A percentile compares a stretch with the other conserved stretches of the same genome.
Conservation (phyloP, 2,888 invertebrate genomes). For the Torymus tubicola region DNA sequence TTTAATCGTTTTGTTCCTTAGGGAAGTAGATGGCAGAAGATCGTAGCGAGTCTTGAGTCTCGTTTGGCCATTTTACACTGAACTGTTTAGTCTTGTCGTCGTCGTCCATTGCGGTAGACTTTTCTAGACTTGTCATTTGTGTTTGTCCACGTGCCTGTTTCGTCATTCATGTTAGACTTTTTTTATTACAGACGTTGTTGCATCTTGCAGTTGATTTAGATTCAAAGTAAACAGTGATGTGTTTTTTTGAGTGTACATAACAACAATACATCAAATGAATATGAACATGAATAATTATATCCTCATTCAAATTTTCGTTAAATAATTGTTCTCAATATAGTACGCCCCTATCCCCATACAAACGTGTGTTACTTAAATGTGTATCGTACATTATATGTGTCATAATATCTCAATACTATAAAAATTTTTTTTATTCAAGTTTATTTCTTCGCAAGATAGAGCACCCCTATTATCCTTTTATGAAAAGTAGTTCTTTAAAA, state of each 20-base stretch:
- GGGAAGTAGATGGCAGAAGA: constrained; percentile 51
- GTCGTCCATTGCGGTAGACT: constrained; percentile 70
- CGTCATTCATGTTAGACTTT: constrained; percentile 19
- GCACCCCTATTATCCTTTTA: constrained; percentile 17
- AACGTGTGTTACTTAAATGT: not conserved
- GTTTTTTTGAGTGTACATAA: constrained; percentile 8
- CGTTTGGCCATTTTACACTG: constrained; percentile 61
- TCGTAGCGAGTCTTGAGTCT: constrained; percentile 59
- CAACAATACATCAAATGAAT: not conserved
- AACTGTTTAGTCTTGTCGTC: constrained; percentile 64
- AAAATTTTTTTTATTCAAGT: constrained; percentile 11
- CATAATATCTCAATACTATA: not conserved
- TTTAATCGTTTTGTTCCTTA: constrained; percentile 49
- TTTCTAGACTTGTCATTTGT: constrained; percentile 59
- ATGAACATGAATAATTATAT: not conserved
- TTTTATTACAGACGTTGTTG: constrained; percentile 18
- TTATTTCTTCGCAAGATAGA: constrained; percentile 3
- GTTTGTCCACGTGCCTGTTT: constrained; percentile 65
- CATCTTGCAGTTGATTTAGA: constrained; percentile 22
- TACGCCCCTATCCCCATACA: not conserved
- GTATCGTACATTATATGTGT: not conserved
- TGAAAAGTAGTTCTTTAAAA: constrained; percentile 21
- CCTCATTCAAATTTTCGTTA: too few species aligned
- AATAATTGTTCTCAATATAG: too few species aligned
- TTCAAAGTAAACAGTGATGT: not conserved